These are phyloP conservation scores for Tineola bisselliella DNA, from an alignment of 2,888 invertebrate genomes.

Conservation along the genomic window DNA sequence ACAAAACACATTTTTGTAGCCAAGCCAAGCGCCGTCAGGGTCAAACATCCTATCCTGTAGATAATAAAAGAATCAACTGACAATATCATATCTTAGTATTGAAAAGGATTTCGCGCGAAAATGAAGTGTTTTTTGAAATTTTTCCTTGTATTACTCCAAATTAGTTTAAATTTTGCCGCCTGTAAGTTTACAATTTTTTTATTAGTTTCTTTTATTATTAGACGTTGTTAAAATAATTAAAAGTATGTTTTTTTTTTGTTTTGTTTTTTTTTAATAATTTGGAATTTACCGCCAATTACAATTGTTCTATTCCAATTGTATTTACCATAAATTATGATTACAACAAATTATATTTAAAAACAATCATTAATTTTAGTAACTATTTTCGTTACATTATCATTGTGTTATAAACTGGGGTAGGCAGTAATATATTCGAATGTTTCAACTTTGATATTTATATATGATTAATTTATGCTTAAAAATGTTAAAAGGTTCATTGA, in stretches of 20 bases:
- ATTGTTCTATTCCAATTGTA: background rate
- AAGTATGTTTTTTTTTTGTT: too few relatives aligned
- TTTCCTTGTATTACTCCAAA: conserved; percentile 20
- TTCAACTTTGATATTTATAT: too few relatives aligned
- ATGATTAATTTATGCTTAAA: too few relatives aligned
- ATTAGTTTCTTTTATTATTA: background rate
- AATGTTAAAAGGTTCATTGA: too few relatives aligned
- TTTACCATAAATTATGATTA: too few relatives aligned
- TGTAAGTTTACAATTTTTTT: conserved; percentile 27
- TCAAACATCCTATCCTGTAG: background rate
- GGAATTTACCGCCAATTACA: background rate
- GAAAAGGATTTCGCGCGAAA: conserved; percentile 16
- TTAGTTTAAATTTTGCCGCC: conserved; percentile 24
- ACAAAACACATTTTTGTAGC: too few relatives aligned
- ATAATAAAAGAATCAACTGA: conserved; percentile 18
- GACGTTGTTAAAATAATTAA: background rate
- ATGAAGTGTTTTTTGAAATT: conserved; percentile 28
- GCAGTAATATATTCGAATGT: too few relatives aligned
- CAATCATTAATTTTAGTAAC: too few relatives aligned
- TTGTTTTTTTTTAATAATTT: background rate
- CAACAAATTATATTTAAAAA: too few relatives aligned
- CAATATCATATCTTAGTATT: conserved; percentile 13
- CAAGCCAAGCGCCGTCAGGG: background rate
- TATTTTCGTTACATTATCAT: too few relatives aligned
- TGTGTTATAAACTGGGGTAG: too few relatives aligned